Percentiles rank a stretch among this genome's conserved stretches.
Conservation (phyloP, 2,113 vertebrate genomes). For the Phalacrocorax pelagicus region DNA sequence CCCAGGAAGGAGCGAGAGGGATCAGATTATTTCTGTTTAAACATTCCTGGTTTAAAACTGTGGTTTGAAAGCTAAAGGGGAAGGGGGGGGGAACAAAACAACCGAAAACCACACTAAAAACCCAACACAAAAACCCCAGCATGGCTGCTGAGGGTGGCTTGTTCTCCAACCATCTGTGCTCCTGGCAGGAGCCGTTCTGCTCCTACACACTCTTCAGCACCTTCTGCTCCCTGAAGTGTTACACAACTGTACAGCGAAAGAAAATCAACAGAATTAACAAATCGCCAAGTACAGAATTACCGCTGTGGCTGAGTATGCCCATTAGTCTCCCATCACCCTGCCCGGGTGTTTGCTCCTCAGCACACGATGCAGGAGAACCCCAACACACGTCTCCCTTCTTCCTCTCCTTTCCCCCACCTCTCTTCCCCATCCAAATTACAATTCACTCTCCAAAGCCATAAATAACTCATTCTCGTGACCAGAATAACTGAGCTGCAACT, state of each 20-base stretch:
- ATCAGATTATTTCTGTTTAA: not conserved
- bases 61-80: not conserved
- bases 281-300: not conserved
- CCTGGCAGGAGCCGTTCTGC: not conserved
- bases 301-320: not conserved
- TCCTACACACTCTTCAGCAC: conserved; percentile 41
- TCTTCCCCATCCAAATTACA: not conserved
- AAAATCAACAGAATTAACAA: conserved; percentile 31
- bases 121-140: not conserved
- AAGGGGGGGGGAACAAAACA: not conserved
- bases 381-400: not conserved
- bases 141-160: conserved; percentile 22
- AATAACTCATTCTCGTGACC: not conserved
- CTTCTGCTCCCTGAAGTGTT: conserved; percentile 40
- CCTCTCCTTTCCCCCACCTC: not conserved
- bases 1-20: not conserved
- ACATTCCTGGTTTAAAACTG: not conserved
- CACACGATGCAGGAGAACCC: not conserved
- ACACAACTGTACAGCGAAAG: conserved; percentile 18
- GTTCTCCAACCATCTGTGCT: conserved; percentile 49
- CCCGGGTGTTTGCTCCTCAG: not conserved
- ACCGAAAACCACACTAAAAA: not conserved
- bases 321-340: not conserved
- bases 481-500: not conserved
- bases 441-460: not conserved